Percentiles rank a stretch among this genome's conserved stretches.
phyloP scores from a whole-genome alignment of 2,797 vertebrate genomes.

The Zalophus californianus region DNA sequence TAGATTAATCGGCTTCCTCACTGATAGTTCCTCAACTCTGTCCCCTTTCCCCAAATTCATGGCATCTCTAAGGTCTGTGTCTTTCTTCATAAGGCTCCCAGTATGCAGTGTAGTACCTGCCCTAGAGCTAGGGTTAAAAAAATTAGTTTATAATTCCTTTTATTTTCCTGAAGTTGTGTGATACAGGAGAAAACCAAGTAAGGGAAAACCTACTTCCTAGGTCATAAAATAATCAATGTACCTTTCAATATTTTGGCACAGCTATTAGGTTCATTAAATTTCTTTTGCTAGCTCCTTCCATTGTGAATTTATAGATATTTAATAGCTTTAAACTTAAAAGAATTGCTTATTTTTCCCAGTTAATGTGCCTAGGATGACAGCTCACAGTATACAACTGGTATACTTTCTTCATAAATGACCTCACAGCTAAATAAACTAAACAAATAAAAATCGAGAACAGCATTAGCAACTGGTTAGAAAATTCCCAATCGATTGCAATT shows the following conservation, averaged over 20 bases:
- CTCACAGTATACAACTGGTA: neutral
- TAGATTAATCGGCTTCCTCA: neutral
- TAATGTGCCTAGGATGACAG: neutral
- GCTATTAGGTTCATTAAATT: neutral
- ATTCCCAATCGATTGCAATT: conserved; percentile 13
- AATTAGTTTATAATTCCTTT: neutral
- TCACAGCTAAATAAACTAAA: neutral
- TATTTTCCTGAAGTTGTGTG: neutral
- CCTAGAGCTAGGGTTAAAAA: neutral
- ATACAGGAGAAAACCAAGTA: neutral
- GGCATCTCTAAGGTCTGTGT: neutral
- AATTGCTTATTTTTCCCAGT: neutral
- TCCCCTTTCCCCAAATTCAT: too few species aligned
- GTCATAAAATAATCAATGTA: neutral
- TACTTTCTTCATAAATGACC: neutral
- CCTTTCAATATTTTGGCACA: conserved; percentile 2
- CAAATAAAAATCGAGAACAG: neutral
- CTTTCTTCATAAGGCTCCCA: neutral
- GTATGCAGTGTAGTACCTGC: neutral
- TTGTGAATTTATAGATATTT: neutral
- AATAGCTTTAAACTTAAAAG: conserved; percentile 32
- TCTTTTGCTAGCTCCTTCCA: neutral
- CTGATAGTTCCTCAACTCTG: neutral
- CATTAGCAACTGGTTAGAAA: conserved; percentile 5
- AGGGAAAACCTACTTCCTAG: neutral